These are phyloP conservation scores for Melanotus villosus DNA, from an alignment of 2,888 invertebrate species.

Conservation along the genomic window DNA sequence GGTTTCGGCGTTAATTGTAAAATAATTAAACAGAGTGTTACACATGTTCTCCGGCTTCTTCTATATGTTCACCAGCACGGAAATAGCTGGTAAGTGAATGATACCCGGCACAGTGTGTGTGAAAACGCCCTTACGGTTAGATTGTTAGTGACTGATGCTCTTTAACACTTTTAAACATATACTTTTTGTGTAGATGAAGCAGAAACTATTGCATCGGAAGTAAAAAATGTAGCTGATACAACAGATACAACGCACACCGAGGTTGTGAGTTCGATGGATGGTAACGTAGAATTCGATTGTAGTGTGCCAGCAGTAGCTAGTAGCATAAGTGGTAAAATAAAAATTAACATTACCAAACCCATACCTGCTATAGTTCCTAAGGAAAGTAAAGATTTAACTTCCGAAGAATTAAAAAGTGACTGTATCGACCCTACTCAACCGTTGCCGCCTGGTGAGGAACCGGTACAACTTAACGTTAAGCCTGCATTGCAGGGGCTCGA, in stretches of 20 bases:
- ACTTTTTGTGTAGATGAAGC: no score
- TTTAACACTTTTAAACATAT: no score
- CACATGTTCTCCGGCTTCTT: no score
- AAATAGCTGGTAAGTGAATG: no score
- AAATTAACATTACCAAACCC: conserved; percentile 87
- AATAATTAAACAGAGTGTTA: no score
- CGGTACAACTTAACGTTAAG: conserved; percentile 74
- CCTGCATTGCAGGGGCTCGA: conserved; percentile 76
- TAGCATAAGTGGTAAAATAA: conserved; percentile 74
- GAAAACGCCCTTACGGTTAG: no score
- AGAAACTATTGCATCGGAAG: conserved; percentile 46
- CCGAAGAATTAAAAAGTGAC: conserved; percentile 29
- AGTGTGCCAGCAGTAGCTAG: conserved; percentile 57
- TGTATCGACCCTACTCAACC: conserved; percentile 69
- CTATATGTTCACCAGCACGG: no score
- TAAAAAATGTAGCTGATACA: conserved; percentile 57
- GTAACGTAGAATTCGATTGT: conserved; percentile 76
- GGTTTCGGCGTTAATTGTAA: no score
- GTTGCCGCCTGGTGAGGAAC: conserved; percentile 73
- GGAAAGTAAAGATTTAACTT: conserved; percentile 63
- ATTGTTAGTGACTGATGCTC: no score
- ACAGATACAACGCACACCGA: conserved; percentile 72
- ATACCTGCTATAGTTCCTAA: conserved; percentile 69
- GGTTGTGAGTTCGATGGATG: conserved; percentile 80
- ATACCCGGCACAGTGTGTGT: no score